Evolutionary conservation across 2,113 vertebrate species (phyloP), one percentile per base, ranked within the genome.

Genomic region (Oryzias melastigma): DNA sequence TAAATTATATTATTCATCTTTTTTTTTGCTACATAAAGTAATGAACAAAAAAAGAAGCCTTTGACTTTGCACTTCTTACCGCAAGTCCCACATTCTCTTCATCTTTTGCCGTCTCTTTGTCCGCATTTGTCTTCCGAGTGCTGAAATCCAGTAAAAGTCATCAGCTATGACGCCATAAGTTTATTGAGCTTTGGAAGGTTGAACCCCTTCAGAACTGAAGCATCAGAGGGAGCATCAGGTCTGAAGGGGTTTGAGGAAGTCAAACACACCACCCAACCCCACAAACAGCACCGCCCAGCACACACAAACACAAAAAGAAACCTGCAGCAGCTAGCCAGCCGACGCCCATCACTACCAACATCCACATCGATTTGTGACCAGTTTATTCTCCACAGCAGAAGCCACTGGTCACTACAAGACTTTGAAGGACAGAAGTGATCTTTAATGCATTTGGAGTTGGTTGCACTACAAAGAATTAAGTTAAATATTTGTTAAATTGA

Each of bases 71-170:
- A 68, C 68, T 49, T 68, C 82, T 90, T 90, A 90, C 79, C 77
- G 45, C 58, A 15, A 78, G 67, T 19, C 52, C 40, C 52, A 85
- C 5, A 14, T 1, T 14, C 0, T 79, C 85, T 55, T 35, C 68
- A 16, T 20, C 6, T 18, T 68, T 73, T 63, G 56, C 5, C 5
- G 58, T 1, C 19, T 58, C 72, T 22, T 47, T 65, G 15, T 52
- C 59, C 41, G 53, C 52, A 44, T 0, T 40, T 19, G 4, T 0
- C 43, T 16, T 47, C 42, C 7, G 0, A 78, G 17, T 15, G 71
- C 87, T 90, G 89, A 20, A 91, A 91, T 50, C 71, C 78, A 88
- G 80, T 62, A 82, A 72, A 17, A 76, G 48, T 58, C 2, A 22
- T 88, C 66, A 84, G 70, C 46, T 58, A 35, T 72, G 15, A 50